Evolutionary conservation across 2,888 invertebrate genomes (phyloP).

Genomic region (Drosophila merina): DNA sequence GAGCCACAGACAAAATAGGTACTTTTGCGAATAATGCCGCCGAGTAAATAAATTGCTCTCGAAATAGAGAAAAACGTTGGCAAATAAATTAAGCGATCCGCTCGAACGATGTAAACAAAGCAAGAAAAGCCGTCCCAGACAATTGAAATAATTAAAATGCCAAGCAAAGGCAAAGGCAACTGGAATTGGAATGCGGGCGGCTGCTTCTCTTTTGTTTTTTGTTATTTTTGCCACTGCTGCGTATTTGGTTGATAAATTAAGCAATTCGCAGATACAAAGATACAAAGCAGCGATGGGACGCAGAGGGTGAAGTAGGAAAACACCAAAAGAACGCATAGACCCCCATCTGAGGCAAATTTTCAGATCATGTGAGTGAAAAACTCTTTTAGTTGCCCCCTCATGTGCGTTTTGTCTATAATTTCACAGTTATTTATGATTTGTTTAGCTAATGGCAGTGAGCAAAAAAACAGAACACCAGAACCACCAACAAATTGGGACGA

Average conservation of each 20-base stretch:
- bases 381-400: conserved; percentile 3
- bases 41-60: conserved; percentile 62
- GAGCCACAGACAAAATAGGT: not conserved
- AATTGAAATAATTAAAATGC: conserved; percentile 78
- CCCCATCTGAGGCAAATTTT: conserved; percentile 47
- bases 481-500: conserved; percentile 12
- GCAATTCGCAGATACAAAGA: conserved; percentile 50
- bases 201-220: conserved; percentile 16
- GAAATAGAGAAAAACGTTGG: conserved; percentile 59
- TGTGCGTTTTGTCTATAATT: conserved; percentile 49
- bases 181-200: conserved; percentile 64
- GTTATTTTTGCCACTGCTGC: conserved; percentile 32
- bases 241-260: conserved; percentile 65
- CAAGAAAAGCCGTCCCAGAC: conserved; percentile 43
- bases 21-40: conserved; percentile 31
- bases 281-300: too few relatives aligned
- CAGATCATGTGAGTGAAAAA: conserved; percentile 25
- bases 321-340: conserved; percentile 43
- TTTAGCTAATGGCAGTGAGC: conserved; percentile 43
- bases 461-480: conserved; percentile 15
- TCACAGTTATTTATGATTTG: conserved; percentile 70
- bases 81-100: conserved; percentile 63
- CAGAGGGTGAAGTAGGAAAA: not conserved
- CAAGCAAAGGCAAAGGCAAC: conserved; percentile 41
- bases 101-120: conserved; percentile 61